A percentile compares a stretch with the other conserved stretches of the same genome.
phyloP scores from a whole-genome alignment of 2,113 vertebrate genomes.

The Hyperopisus bebe region DNA sequence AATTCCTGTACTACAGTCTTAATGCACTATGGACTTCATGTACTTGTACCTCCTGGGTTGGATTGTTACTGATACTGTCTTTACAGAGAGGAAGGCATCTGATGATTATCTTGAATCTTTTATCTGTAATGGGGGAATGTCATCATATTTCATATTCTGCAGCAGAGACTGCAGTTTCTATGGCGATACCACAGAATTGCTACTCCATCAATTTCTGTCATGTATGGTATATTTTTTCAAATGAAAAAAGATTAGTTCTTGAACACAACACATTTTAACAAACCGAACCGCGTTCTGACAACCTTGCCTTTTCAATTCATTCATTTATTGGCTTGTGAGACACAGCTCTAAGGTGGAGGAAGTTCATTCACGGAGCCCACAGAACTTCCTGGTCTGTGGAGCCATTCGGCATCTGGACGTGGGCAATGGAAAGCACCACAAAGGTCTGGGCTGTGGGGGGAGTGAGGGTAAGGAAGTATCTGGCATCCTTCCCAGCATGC shows the following conservation, averaged over 20 bases:
- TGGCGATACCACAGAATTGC: neutral
- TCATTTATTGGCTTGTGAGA: neutral
- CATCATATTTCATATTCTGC: neutral
- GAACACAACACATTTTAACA: neutral
- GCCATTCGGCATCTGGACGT: neutral
- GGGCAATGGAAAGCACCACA: neutral
- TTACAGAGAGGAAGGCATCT: neutral
- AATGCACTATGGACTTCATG: neutral
- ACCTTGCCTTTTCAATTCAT: neutral
- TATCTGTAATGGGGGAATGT: neutral
- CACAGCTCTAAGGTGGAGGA: neutral
- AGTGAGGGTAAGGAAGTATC: neutral
- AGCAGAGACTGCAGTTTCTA: neutral
- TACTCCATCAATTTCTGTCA: neutral
- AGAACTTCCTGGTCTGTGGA: neutral
- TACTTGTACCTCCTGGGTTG: neutral
- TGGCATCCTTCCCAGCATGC: neutral
- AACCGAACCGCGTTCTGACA: neutral
- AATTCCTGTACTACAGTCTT: neutral
- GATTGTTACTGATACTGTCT: neutral
- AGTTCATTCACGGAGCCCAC: neutral
- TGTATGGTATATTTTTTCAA: neutral
- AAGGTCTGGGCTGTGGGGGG: neutral
- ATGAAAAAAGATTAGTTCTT: neutral
- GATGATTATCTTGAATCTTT: neutral